These are phyloP conservation scores for Noctua janthe DNA, from an alignment of 2,888 invertebrate species.

Conservation along the genomic window DNA sequence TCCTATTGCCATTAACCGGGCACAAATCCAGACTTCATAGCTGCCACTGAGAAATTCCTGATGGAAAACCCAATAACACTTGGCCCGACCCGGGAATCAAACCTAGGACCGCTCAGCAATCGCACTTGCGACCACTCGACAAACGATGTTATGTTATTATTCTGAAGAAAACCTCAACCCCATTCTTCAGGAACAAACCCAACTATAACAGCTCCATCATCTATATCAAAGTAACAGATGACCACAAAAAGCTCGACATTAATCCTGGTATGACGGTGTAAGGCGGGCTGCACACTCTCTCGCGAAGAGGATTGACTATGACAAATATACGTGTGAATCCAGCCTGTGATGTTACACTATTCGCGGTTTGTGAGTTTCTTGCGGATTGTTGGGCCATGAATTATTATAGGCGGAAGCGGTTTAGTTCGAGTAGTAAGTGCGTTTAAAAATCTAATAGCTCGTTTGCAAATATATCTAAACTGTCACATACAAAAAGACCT, in stretches of 20 bases:
- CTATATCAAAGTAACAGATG: slow-evolving; percentile 59
- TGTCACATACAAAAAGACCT: background rate
- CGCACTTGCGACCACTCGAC: too few species aligned
- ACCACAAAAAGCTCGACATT: slow-evolving; percentile 66
- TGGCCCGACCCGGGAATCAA: too few species aligned
- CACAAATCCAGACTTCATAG: too few species aligned
- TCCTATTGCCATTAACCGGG: too few species aligned
- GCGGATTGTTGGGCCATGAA: slow-evolving; percentile 61
- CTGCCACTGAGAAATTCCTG: too few species aligned
- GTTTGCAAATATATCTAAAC: background rate
- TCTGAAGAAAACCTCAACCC: slow-evolving; percentile 25
- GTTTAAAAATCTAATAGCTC: background rate
- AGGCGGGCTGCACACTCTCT: slow-evolving; percentile 74
- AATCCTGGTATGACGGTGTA: slow-evolving; percentile 63
- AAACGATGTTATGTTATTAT: too few species aligned
- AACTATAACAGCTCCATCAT: slow-evolving; percentile 41
- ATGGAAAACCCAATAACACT: too few species aligned
- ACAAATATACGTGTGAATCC: slow-evolving; percentile 80
- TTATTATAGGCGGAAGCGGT: background rate
- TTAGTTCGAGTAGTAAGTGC: background rate
- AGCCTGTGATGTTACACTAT: slow-evolving; percentile 71
- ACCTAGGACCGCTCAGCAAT: too few species aligned
- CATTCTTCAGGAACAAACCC: slow-evolving; percentile 9
- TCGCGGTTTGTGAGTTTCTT: slow-evolving; percentile 70
- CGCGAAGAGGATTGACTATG: slow-evolving; percentile 80